Percentiles rank a stretch among this genome's conserved stretches.
Conservation (phyloP, 2,888 invertebrate species). For the Matsumyia berberina region DNA sequence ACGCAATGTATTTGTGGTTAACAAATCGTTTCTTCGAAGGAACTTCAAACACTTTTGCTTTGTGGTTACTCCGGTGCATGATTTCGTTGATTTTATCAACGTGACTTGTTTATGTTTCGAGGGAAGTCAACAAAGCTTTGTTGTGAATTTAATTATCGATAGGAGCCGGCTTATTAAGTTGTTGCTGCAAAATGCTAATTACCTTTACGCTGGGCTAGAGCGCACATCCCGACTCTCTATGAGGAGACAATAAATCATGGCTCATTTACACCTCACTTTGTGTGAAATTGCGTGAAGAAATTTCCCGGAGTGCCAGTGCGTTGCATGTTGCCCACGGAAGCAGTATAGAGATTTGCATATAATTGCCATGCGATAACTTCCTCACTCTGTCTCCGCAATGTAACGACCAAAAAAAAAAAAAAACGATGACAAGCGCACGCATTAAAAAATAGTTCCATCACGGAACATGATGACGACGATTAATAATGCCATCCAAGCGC, state of each 20-base stretch:
- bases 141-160: conserved; percentile 67
- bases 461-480: conserved; percentile 72
- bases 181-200: conserved; percentile 47
- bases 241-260: conserved; percentile 73
- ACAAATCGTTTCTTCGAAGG: background rate
- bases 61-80: conserved; percentile 11
- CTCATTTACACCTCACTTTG: conserved; percentile 69
- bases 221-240: conserved; percentile 43
- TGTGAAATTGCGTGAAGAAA: conserved; percentile 73
- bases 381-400: conserved; percentile 27
- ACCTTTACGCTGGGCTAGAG: conserved; percentile 24
- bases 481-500: conserved; percentile 70
- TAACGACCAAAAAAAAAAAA: conserved; percentile 2
- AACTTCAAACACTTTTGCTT: background rate
- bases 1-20: background rate
- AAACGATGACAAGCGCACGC: conserved; percentile 62
- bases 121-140: conserved; percentile 57
- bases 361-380: conserved; percentile 54
- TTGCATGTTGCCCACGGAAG: conserved; percentile 45
- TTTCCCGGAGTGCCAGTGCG: conserved; percentile 52
- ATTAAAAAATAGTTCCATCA: conserved; percentile 64
- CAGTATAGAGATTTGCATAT: conserved; percentile 64
- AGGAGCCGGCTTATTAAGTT: conserved; percentile 57
- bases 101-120: conserved; percentile 34
- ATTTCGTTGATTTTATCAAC: conserved; percentile 31